Conservation (phyloP, 2,797 vertebrate genomes). For the Acipenser transmontanus region DNA sequence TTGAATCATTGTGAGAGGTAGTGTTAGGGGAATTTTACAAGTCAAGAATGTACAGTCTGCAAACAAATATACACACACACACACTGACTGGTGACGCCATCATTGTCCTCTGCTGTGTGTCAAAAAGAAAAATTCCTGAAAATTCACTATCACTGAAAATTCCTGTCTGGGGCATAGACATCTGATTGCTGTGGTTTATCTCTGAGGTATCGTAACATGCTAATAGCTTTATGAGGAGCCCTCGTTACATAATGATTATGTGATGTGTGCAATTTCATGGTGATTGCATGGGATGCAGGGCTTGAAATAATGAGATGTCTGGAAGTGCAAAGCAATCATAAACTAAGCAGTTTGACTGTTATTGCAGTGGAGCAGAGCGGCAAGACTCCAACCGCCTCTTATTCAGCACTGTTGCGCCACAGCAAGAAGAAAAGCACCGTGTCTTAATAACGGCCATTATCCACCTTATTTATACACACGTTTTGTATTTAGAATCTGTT, state of each 20-base stretch:
- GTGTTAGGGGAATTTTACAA: no score
- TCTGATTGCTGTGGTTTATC: not conserved
- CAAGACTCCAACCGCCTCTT: not conserved
- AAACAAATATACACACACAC: no score
- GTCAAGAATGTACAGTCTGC: no score
- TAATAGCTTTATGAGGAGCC: not conserved
- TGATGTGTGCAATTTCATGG: slow-evolving; percentile 3
- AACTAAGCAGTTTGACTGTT: not conserved
- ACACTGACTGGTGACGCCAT: not conserved
- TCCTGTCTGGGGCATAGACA: not conserved
- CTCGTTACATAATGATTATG: not conserved
- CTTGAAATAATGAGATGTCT: slow-evolving; percentile 1
- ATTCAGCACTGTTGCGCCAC: no score
- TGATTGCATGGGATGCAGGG: not conserved
- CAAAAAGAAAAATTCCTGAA: not conserved
- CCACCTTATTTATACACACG: no score
- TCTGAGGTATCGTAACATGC: not conserved
- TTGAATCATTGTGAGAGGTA: no score
- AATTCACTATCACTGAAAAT: not conserved
- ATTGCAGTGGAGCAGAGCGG: not conserved
- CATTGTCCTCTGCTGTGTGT: not conserved
- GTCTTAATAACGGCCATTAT: no score
- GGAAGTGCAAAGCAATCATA: not conserved
- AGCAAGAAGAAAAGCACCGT: no score
- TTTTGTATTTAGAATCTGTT: no score